Percentiles rank a stretch among this genome's conserved stretches.
Conservation (phyloP, 2,113 vertebrate genomes). For the Eudorcas thomsonii region DNA sequence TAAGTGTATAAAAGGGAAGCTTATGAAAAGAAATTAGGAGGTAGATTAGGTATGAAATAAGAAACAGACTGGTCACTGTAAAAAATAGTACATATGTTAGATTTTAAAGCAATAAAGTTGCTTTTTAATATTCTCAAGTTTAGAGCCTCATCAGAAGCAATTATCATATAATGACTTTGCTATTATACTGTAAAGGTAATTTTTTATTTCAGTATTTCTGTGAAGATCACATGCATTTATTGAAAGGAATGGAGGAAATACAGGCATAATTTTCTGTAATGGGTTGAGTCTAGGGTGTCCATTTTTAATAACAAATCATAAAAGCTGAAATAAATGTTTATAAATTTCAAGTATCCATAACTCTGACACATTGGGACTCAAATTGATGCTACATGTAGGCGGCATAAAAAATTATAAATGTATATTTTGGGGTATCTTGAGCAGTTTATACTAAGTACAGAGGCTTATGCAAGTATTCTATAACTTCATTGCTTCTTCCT, state of each 20-base stretch:
- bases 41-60: neutral
- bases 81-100: conserved; percentile 23
- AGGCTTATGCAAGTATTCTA: neutral
- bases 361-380: neutral
- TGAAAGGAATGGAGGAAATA: conserved; percentile 65
- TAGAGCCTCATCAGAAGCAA: conserved; percentile 68
- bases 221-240: conserved; percentile 52
- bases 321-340: neutral
- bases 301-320: conserved; percentile 52
- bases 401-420: neutral
- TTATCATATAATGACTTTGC: conserved; percentile 66
- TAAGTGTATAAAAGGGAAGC: neutral
- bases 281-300: conserved; percentile 29
- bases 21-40: neutral
- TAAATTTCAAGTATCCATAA: neutral
- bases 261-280: conserved; percentile 63
- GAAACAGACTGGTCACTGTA: neutral
- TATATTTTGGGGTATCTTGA: neutral
- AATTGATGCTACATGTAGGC: neutral
- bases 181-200: conserved; percentile 66
- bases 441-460: neutral
- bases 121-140: conserved; percentile 51
- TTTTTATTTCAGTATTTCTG: conserved; percentile 67
- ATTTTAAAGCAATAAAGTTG: conserved; percentile 44
- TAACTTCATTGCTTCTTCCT: neutral